Base-by-base conservation (phyloP, 1,140 invertebrate genomes). In the Halictus rubicundus region DNA sequence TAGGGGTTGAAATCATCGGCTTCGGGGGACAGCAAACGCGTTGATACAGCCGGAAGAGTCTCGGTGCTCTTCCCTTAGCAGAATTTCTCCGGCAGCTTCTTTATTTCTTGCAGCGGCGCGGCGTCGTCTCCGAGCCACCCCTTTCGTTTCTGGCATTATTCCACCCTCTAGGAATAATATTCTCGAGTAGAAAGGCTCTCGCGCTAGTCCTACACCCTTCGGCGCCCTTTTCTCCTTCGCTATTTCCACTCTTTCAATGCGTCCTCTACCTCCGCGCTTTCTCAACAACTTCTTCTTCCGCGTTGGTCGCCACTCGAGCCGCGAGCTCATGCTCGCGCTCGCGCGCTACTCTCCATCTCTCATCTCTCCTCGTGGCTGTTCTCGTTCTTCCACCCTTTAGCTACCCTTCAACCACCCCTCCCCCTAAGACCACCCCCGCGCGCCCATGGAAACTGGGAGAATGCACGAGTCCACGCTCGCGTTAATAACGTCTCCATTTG, bases 311-410 rank as follows among this genome's bases (percentile, higher is more conserved):
- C 42, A n/a, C 10, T 12, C 59, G 59, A n/a, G 49, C 10, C 16
- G 42, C 42, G 42, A 12, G 9, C 42, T 9, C 42, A 14, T 14
- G 42, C 42, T 9, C 49, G 12, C 49, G 14, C 16, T 19, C 49
- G 10, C 49, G 49, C 49, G 49, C 10, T 14, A 16, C 63, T 32
- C 49, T 46, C 49, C 83, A 84, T 88, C 54, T 7, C 89, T 83
- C 92, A 91, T 52, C 85, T 80, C 84, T 88, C 83, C 87, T 88
- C 89, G 87, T 89, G 88, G 91, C 75, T 54, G 57, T 59, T 70
- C 7, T 52, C 57, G 42, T 64, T 71, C 42, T 60, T 70, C 73
- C 68, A 9, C 2, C 21, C 25, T 46, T 68, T 49, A 14, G 14
- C 1, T 25, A 27, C 23, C 5, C 32, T 32, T 32, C 32, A n/a